Conservation (phyloP, 2,113 vertebrate species). For the Siniperca chuatsi region DNA sequence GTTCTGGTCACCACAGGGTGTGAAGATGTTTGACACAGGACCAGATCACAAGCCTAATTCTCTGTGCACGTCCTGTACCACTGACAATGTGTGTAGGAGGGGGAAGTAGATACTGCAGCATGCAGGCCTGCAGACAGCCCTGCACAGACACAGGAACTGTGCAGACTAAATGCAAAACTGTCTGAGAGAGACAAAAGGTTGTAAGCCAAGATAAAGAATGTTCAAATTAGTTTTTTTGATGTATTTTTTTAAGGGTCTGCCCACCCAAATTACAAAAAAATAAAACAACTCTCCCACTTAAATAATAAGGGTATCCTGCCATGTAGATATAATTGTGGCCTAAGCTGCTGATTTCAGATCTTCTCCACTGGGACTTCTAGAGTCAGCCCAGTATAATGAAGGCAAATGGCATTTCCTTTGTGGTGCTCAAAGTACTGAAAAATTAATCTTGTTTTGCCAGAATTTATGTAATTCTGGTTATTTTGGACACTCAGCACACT, state of each 20-base stretch:
- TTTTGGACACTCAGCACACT: neutral
- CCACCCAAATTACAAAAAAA: neutral
- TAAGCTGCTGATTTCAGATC: neutral
- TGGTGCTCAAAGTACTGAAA: neutral
- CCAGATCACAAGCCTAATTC: constrained; percentile 16
- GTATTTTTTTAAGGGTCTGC: neutral
- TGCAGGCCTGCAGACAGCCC: constrained; percentile 36
- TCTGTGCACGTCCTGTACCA: constrained; percentile 13
- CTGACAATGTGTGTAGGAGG: constrained; percentile 24
- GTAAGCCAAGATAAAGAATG: neutral
- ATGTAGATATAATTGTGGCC: neutral
- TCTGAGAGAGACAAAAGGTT: neutral
- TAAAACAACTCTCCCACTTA: neutral
- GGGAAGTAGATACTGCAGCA: constrained; percentile 51
- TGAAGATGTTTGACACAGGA: constrained; percentile 2
- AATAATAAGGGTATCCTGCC: neutral
- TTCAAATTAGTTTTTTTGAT: neutral
- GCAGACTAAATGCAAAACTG: constrained; percentile 29
- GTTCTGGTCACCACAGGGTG: constrained; percentile 3
- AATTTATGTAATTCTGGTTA: neutral
- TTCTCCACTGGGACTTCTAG: neutral
- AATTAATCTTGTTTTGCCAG: neutral
- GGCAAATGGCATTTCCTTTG: neutral
- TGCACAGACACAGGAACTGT: constrained; percentile 58
- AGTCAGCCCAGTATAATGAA: neutral